Conservation (phyloP, 2,113 vertebrate species). For the Lagopus leucura region DNA sequence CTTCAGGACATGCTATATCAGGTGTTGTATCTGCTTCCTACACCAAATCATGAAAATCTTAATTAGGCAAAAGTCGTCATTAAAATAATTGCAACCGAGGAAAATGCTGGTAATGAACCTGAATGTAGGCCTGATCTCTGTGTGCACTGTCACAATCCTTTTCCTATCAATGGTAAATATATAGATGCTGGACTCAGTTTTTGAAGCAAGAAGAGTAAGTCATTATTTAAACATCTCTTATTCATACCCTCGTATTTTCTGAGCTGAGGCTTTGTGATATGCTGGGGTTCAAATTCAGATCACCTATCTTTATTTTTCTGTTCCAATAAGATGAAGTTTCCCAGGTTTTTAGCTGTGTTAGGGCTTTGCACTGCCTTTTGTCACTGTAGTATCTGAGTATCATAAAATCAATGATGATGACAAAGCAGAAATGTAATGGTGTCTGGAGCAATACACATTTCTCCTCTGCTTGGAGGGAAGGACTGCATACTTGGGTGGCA, state of each 20-base stretch:
- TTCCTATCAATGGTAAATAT: not conserved
- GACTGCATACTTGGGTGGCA: not conserved
- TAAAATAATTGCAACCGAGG: not conserved
- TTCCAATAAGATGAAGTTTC: not conserved
- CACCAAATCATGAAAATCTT: not conserved
- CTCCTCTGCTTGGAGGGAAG: not conserved
- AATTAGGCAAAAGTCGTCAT: not conserved
- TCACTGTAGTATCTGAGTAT: accelerated
- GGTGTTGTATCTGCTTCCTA: not conserved
- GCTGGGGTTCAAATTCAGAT: not conserved
- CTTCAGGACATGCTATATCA: not conserved
- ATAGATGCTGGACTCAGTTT: not conserved
- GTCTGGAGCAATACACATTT: not conserved
- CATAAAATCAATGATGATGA: not conserved
- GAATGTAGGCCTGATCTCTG: not conserved
- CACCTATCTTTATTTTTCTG: not conserved
- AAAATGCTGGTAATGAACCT: not conserved
- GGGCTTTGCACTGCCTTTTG: not conserved
- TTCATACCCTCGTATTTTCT: not conserved
- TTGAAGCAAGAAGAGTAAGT: not conserved
- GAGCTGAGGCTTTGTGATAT: not conserved
- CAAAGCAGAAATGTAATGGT: not conserved
- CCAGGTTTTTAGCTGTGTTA: accelerated
- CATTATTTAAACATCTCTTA: not conserved
- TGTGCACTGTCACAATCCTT: not conserved